A percentile compares a stretch with the other conserved stretches of the same genome.
Conservation (phyloP, 2,113 vertebrate species). For the Phrynosoma blainvillii region DNA sequence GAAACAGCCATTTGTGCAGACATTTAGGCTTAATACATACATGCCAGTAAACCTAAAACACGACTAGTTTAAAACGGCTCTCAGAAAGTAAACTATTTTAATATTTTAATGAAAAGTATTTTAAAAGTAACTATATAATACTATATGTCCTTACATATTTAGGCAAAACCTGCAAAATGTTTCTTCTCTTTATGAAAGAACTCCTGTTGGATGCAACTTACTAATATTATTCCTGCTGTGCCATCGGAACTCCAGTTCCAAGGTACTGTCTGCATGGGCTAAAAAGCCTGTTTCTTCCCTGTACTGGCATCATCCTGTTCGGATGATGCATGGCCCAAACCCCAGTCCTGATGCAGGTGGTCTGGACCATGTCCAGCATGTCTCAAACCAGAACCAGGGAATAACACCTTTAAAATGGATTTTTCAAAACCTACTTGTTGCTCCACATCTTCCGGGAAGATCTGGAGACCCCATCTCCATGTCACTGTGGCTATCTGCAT, state of each 20-base stretch:
- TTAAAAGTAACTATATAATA: conserved; percentile 8
- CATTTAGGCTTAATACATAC: neutral
- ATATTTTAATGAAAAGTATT: neutral
- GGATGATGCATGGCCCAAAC: too few species aligned
- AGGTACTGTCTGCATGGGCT: too few species aligned
- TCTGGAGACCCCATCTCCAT: too few species aligned
- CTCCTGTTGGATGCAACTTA: neutral
- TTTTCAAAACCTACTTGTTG: too few species aligned
- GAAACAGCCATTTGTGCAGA: conserved; percentile 34
- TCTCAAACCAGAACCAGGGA: too few species aligned
- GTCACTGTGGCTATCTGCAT: too few species aligned
- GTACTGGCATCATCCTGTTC: too few species aligned
- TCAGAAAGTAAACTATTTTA: conserved; percentile 17
- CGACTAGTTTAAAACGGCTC: conserved; percentile 11
- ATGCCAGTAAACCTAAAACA: neutral
- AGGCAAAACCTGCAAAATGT: conserved; percentile 23
- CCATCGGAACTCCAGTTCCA: neutral
- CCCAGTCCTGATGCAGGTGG: too few species aligned
- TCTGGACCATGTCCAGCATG: too few species aligned
- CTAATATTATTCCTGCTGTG: conserved; percentile 5
- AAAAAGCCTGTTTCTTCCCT: too few species aligned
- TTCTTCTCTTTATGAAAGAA: neutral
- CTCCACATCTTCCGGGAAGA: too few species aligned
- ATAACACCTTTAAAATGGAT: too few species aligned
- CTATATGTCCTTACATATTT: conserved; percentile 24